These are phyloP conservation scores for Eurystomus gularis DNA, from an alignment of 2,113 vertebrate species.

Conservation along the genomic window DNA sequence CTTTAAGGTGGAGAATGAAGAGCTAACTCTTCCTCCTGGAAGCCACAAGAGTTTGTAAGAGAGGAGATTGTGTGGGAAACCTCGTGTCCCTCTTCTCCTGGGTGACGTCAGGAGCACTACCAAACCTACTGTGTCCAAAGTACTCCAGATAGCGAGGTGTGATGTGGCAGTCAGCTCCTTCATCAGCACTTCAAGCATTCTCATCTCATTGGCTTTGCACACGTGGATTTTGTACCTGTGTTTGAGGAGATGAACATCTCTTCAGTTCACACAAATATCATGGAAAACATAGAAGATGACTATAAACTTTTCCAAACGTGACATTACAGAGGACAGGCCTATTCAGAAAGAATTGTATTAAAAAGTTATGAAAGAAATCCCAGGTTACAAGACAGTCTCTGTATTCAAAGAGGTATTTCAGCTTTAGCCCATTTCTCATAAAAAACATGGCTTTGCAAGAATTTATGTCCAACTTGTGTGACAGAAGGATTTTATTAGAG, in stretches of 20 bases:
- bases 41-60: not conserved
- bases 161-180: not conserved
- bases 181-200: not conserved
- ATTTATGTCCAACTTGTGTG: not conserved
- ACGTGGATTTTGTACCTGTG: not conserved
- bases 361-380: not conserved
- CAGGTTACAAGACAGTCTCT: not conserved
- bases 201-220: not conserved
- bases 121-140: not conserved
- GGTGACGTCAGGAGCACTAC: not conserved
- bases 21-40: not conserved
- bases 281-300: not conserved
- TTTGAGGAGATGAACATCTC: not conserved
- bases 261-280: not conserved
- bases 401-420: not conserved
- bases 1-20: not conserved
- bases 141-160: not conserved
- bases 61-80: not conserved
- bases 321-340: not conserved
- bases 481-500: not conserved
- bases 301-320: not conserved
- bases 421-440: not conserved
- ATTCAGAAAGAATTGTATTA: not conserved
- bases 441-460: not conserved
- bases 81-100: not conserved